These are phyloP conservation scores for Hiodon tergisus DNA, from an alignment of 2,113 vertebrate species.

Conservation along the genomic window DNA sequence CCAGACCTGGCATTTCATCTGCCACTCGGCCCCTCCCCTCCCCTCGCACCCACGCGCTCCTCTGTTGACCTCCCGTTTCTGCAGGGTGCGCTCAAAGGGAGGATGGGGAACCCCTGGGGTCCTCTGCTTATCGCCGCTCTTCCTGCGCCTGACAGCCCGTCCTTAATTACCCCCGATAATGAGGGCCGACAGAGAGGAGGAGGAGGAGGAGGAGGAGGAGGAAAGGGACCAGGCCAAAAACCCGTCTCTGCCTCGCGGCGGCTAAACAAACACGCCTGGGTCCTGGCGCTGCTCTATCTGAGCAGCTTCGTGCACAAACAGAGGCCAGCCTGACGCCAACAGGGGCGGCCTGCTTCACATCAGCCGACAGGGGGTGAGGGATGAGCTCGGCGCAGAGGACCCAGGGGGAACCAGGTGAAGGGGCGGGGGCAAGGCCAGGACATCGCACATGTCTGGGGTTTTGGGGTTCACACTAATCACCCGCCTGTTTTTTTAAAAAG, in stretches of 20 bases:
- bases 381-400: neutral
- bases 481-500: no score
- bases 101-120: slow-evolving; percentile 8
- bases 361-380: neutral
- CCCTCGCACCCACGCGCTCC: no score
- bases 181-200: neutral
- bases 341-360: neutral
- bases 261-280: no score
- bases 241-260: slow-evolving; percentile 19
- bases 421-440: no score
- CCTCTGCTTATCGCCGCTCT: slow-evolving; percentile 30
- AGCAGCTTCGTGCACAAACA: neutral
- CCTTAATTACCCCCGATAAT: slow-evolving; percentile 37
- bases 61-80: no score
- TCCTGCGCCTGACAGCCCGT: slow-evolving; percentile 32
- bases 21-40: no score
- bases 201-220: no score
- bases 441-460: no score
- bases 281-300: no score
- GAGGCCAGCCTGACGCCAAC: neutral
- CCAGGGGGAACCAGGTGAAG: no score
- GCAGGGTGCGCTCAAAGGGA: neutral
- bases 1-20: no score
- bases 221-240: slow-evolving; percentile 15
- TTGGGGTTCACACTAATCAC: no score